Evolutionary conservation across 2,888 invertebrate genomes (phyloP), one percentile per base, ranked within the genome.

Genomic region (Gortyna flavago): DNA sequence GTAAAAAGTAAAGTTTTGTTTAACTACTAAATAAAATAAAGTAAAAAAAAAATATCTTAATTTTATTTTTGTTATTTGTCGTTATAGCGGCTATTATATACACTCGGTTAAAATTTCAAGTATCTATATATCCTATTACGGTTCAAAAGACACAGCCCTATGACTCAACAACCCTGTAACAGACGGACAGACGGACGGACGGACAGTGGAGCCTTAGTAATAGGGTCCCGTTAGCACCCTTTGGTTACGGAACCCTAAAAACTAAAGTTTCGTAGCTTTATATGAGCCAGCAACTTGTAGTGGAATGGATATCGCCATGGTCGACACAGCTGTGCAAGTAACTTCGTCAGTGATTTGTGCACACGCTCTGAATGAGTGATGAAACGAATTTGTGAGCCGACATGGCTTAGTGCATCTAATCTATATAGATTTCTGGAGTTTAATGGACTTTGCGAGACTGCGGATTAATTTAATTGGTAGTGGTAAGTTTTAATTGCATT

Each of bases 261-360:
- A 68, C 32, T 73, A 69, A 75, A 72, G 69, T 81, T 79, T 71
- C n/a, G 29, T 75, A 82, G 71, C 21, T 72, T 75, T 83, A 78
- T 85, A 79, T 76, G 81, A 83, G 72, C 79, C 79, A 79, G 81
- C 68, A 75, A 64, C 79, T 85, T 83, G 86, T 81, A 80, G 76
- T 70, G 76, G 68, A 87, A 85, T 79, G 79, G 85, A 88, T 90
- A 88, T 85, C 83, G 84, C 77, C 82, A 85, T 89, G 89, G 90
- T 86, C 82, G 84, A 88, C 89, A 77, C 93, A 93, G 90, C 90
- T 93, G 93, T 72, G 87, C 81, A 65, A 78, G 77, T 77, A 90
- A 91, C 87, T 91, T 90, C 51, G 83, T 66, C 81, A 81, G 86
- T 89, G 90, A 91, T 90, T 88, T 88, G 89, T 86, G 87, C 78